Base-by-base conservation (phyloP, 1,140 invertebrate genomes). In the Lerema accius region DNA sequence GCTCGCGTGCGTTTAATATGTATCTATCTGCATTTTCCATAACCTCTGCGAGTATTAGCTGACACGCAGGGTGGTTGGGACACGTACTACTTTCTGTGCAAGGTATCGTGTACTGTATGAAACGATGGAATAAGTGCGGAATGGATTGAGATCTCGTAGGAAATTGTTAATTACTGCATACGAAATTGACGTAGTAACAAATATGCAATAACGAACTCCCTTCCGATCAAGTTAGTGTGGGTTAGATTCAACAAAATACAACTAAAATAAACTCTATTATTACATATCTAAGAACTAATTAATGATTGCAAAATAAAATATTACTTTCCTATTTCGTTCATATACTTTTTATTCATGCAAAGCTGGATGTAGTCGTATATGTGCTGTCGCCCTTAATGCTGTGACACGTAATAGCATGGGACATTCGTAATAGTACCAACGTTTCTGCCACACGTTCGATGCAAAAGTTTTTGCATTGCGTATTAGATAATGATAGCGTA, bases 1-100 rank as follows among this genome's bases (percentile, higher is more conserved):
- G 50, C 50, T 55, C 19, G 51, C 53, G 53, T 56, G 53, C 23
- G 53, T 56, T 56, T 56, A 56, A 56, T 56, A 53, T 53, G 53
- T 56, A 56, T 45, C 53, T 56, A n/a, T n/a, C n/a, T n/a, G 53
- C 53, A 32, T 43, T 56, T 56, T 56, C 40, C 53, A 56, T 56
- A 56, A 56, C 23, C 40, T 56, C 40, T n/a, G 4, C 26, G 40
- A 56, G 11, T 17, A 45, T 39, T 15, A 55, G 42, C 17, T 45
- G 42, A 45, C 42, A 55, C 51, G 39, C 16, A 28, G 10, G 17
- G 9, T 13, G 16, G 16, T 15, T n/a, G 14, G 37, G 15, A 45
- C 42, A 45, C 42, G 42, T 14, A 11, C 10, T 9, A 45, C 17
- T 45, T 23, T 23, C 19, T 19, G 10, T 1, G 0, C 4, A 9